Conservation (phyloP, 2,888 invertebrate species). For the Germaria angustata region DNA sequence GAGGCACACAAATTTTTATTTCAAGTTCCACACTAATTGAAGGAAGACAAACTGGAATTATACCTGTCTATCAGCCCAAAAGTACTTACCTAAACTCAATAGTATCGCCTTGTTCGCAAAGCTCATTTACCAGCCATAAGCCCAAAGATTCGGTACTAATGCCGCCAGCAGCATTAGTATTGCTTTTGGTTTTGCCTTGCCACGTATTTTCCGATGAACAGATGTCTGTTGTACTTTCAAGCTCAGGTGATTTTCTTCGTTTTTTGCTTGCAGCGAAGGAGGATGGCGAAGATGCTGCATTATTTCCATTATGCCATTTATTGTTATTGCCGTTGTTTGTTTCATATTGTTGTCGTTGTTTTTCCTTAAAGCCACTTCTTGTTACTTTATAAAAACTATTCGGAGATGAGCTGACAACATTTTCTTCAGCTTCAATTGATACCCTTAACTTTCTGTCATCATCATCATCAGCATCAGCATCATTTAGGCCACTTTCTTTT, state of each 20-base stretch:
- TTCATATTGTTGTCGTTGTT: slow-evolving; percentile 44
- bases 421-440: slow-evolving; percentile 33
- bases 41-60: slow-evolving; percentile 27
- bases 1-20: not conserved
- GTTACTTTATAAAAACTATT: slow-evolving; percentile 53
- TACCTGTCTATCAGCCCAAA: not conserved
- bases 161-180: slow-evolving; percentile 58
- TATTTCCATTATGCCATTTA: slow-evolving; percentile 49
- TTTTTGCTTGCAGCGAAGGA: slow-evolving; percentile 52
- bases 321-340: slow-evolving; percentile 57
- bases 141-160: slow-evolving; percentile 67
- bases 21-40: slow-evolving; percentile 15
- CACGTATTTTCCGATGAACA: slow-evolving; percentile 71
- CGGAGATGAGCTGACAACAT: slow-evolving; percentile 29
- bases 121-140: slow-evolving; percentile 74
- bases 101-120: slow-evolving; percentile 72
- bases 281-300: slow-evolving; percentile 5
- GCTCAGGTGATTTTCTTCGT: slow-evolving; percentile 58
- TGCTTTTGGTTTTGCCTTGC: slow-evolving; percentile 68
- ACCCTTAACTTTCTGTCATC: not conserved
- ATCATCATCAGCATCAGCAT: not conserved
- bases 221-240: slow-evolving; percentile 56
- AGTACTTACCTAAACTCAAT: slow-evolving; percentile 73
- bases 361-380: slow-evolving; percentile 47
- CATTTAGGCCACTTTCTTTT: not conserved